Percentiles rank a stretch among this genome's conserved stretches.
These are phyloP conservation scores for Lethrus apterus DNA, from an alignment of 1,140 invertebrate genomes.

Conservation along the genomic window DNA sequence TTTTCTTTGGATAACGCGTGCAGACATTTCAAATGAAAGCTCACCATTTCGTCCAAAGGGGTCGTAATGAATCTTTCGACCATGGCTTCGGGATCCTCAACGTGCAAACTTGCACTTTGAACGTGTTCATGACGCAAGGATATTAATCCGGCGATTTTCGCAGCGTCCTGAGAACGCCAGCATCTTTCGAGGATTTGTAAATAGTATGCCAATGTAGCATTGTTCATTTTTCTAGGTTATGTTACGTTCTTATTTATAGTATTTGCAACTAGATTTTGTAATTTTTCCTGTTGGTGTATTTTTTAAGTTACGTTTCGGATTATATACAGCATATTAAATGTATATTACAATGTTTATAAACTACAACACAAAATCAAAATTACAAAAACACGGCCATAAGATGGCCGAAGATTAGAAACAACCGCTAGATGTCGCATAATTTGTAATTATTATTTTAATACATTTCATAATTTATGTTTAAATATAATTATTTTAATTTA, in stretches of 20 bases:
- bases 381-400: no score
- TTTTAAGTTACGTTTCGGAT: no score
- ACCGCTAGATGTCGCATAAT: no score
- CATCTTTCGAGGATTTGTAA: constrained; percentile 45
- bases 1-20: constrained; percentile 58
- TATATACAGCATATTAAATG: no score
- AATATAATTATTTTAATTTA: no score
- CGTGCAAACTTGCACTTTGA: constrained; percentile 57
- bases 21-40: constrained; percentile 68
- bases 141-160: constrained; percentile 53
- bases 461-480: no score
- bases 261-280: no score
- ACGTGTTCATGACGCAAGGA: constrained; percentile 73
- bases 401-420: no score
- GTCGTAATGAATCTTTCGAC: constrained; percentile 63
- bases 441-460: no score
- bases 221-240: constrained; percentile 29
- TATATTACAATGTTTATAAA: no score
- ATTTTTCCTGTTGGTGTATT: no score
- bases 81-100: constrained; percentile 60
- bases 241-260: no score
- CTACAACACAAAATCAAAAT: background rate
- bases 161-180: constrained; percentile 51
- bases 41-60: constrained; percentile 74
- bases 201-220: constrained; percentile 36